phyloP scores from a whole-genome alignment of 2,113 vertebrate species.

The Sorex fumeus region DNA sequence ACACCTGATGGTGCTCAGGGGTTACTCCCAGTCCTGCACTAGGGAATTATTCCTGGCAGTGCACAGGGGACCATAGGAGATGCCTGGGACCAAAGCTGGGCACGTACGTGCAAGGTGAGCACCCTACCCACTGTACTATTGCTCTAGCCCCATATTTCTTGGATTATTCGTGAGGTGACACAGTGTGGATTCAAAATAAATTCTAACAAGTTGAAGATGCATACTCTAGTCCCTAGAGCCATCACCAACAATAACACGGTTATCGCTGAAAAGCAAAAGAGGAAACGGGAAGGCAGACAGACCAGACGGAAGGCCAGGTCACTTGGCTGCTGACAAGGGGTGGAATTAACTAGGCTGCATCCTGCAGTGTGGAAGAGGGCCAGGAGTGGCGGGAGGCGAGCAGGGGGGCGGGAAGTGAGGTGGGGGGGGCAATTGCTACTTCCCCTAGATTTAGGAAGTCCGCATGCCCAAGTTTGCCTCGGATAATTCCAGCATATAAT shows the following conservation, averaged over 20 bases:
- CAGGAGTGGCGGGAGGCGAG: not conserved
- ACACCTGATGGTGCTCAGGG: too few relatives aligned
- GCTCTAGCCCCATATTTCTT: too few relatives aligned
- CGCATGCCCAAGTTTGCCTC: not conserved
- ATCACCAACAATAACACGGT: conserved; percentile 10
- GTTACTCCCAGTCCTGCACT: too few relatives aligned
- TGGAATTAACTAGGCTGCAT: not conserved
- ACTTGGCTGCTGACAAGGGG: not conserved
- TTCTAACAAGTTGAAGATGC: not conserved
- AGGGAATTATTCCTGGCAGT: too few relatives aligned
- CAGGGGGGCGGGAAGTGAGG: too few relatives aligned
- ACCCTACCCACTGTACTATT: too few relatives aligned
- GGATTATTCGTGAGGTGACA: not conserved
- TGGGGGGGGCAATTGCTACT: too few relatives aligned
- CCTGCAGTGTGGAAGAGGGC: not conserved
- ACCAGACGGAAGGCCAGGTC: not conserved
- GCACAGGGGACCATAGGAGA: too few relatives aligned
- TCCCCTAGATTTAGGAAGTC: not conserved
- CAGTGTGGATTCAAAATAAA: not conserved
- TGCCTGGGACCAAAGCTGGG: too few relatives aligned
- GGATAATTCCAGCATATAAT: not conserved
- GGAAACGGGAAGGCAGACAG: not conserved
- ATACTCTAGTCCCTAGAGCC: not conserved
- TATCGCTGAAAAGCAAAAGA: not conserved
- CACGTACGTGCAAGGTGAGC: too few relatives aligned